Conservation (phyloP, 2,113 vertebrate species). For the Zingel zingel region DNA sequence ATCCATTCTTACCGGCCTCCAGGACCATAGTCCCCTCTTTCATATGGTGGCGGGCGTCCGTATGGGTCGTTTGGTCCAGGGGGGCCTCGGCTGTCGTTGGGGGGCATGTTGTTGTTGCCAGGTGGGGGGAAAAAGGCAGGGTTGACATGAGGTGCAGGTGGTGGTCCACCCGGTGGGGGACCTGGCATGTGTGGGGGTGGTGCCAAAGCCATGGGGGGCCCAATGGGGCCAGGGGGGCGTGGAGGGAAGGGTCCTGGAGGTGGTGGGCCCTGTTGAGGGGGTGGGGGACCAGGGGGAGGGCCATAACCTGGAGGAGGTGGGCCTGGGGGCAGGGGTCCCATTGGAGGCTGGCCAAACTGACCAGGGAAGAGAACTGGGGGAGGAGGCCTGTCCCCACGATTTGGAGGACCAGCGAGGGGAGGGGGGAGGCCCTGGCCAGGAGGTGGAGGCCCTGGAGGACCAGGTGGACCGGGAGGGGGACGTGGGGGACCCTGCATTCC, state of each 20-base stretch:
- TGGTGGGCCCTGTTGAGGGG: slow-evolving; percentile 95
- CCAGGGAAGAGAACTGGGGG: slow-evolving; percentile 97
- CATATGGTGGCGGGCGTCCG: slow-evolving; percentile 95
- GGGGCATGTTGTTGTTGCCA: slow-evolving; percentile 94
- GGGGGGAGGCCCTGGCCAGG: slow-evolving; percentile 96
- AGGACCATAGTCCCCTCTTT: slow-evolving; percentile 96
- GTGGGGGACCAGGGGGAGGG: slow-evolving; percentile 95
- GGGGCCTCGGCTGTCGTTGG: slow-evolving; percentile 93
- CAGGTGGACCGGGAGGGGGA: slow-evolving; percentile 94
- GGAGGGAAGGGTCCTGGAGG: slow-evolving; percentile 96
- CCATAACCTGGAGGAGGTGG: slow-evolving; percentile 97
- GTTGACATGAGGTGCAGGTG: slow-evolving; percentile 98
- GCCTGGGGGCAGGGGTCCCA: slow-evolving; percentile 95
- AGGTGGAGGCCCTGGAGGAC: slow-evolving; percentile 95
- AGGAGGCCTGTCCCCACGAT: slow-evolving; percentile 95
- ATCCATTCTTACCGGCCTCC: slow-evolving; percentile 90
- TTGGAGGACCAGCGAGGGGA: slow-evolving; percentile 93
- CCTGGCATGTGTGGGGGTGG: slow-evolving; percentile 97
- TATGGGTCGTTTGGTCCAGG: slow-evolving; percentile 94
- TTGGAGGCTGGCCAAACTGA: slow-evolving; percentile 96
- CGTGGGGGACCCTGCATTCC: slow-evolving; percentile 95
- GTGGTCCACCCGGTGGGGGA: slow-evolving; percentile 96
- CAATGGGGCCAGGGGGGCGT: slow-evolving; percentile 94
- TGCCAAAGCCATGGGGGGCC: slow-evolving; percentile 94
- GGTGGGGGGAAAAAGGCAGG: slow-evolving; percentile 98